Base-by-base conservation (phyloP, 2,888 invertebrate species). In the Meandrusa payeni region DNA sequence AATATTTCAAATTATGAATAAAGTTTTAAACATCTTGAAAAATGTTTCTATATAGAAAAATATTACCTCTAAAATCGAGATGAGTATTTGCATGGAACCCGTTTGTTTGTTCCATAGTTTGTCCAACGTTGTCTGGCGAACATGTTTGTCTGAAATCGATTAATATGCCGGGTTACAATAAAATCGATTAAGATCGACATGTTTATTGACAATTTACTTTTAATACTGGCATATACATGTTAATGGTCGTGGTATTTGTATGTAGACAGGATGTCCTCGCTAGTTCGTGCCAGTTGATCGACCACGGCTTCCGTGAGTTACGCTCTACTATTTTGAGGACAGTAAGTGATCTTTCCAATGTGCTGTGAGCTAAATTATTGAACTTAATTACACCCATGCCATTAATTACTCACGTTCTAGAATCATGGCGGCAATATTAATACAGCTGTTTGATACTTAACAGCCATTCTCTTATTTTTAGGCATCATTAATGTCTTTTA, bases 81-180 rank as follows among this genome's bases (percentile, higher is more conserved):
- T 67, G 29, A 91, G 73, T 70, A 89, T 87, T 57, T 89, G 87
- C 41, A 91, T 66, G 13, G 89, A 82, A 13, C 89, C 89, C 4
- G 89, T 76, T 55, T 89, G 89, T 55, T 90, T 90, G 64, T 79
- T 87, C 88, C 90, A 90, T 54, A 91, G 55, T 59, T 88, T 88
- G 32, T 91, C 90, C 66, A 91, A 59, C 7, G 89, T 90, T 48
- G 75, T 76, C 59, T 90, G 90, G 1, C 90, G 88, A 24, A 90
- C 66, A 59, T 82, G 79, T 63, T 89, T 89, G 67, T 91, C 91
- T 91, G 81, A 15, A 87, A 43, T 73, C 44, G 42, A 54, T 9
- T 5, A 3, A n/a, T 7, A 5, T 6, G 4, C 26, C 26, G 6
- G 6, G 5, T 27, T 27, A n/a, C 4, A 11, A 6, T 13, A 27